Evolutionary conservation across 2,797 vertebrate species (phyloP), one percentile per base, ranked within the genome.

Genomic region (Cryptoblepharus egeriae): DNA sequence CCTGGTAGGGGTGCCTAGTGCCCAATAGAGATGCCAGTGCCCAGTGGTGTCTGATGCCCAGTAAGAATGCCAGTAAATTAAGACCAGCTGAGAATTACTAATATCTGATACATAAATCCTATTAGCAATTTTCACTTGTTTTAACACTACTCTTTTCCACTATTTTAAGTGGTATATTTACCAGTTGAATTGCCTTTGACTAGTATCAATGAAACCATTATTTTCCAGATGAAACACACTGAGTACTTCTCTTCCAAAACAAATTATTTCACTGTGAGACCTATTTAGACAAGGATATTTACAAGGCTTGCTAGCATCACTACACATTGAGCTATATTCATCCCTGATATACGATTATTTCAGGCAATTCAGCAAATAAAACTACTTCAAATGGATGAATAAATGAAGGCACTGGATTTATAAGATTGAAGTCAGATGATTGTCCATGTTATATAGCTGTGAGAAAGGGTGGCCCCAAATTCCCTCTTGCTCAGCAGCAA

Each of bases 181-280:
- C 70, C 49, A 55, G n/a, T 22, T 9, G 8, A 52, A 72, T 55
- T 30, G 3, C 49, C 49, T 52, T 28, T 55, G 55, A 32, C 28
- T 52, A 52, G 70, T 30, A 18, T 20, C 30, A 32, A 75, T 52
- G 81, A 77, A 71, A 45, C 49, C 10, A 20, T 15, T 81, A 4
- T 1, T 52, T 88, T 87, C 87, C 81, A 86, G 74, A 85, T 79
- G 67, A 87, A 90, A 85, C 79, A 63, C 82, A 88, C 84, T 87
- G 68, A 70, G 13, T 77, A 85, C 26, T 32, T 76, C 85, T 88
- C 79, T 85, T 91, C 77, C 61, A 88, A 75, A 87, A 79, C 57
- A 84, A 84, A 89, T 85, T 86, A 63, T 8, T 26, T 77, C 30
- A 65, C 57, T 32, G 45, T 84, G 70, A 82, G 55, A 26, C 77